Percentiles rank a stretch among this genome's conserved stretches.
Evolutionary conservation across 2,797 vertebrate genomes (phyloP).

Genomic region (Nannoperca obscura): DNA sequence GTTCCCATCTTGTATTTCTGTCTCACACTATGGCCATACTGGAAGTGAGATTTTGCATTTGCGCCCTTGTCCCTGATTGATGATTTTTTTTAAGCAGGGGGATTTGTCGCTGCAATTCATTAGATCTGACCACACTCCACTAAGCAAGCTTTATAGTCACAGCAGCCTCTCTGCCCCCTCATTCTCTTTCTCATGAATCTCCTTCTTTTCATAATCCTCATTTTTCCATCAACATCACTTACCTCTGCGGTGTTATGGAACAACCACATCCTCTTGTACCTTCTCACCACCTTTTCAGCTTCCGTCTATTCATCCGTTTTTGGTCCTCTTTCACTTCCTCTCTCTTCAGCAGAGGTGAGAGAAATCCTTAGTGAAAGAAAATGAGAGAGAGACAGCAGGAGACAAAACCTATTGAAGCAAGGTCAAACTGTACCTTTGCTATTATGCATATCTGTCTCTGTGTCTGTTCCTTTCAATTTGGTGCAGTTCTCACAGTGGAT

Average conservation of each 20-base stretch:
- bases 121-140: constrained; percentile 36
- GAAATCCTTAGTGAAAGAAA: constrained; percentile 48
- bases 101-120: constrained; percentile 42
- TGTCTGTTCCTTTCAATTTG: constrained; percentile 22
- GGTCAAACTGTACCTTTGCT: constrained; percentile 41
- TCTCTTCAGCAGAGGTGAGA: constrained; percentile 45
- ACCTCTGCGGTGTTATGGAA: background rate
- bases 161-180: constrained; percentile 17
- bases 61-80: constrained; percentile 13
- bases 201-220: constrained; percentile 25
- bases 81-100: constrained; percentile 4
- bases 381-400: background rate
- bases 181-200: constrained; percentile 14
- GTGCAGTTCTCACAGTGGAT: constrained; percentile 19
- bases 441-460: constrained; percentile 9
- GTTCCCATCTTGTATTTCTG: constrained; percentile 16
- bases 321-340: constrained; percentile 2
- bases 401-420: constrained; percentile 36
- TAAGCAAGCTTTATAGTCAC: constrained; percentile 35
- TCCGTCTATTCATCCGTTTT: constrained; percentile 52
- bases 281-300: constrained; percentile 35
- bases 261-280: constrained; percentile 18
- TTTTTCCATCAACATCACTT: constrained; percentile 34
- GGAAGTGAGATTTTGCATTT: constrained; percentile 10
- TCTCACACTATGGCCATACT: background rate